Conservation (phyloP, 2,113 vertebrate species). For the Crotalus tigris region DNA sequence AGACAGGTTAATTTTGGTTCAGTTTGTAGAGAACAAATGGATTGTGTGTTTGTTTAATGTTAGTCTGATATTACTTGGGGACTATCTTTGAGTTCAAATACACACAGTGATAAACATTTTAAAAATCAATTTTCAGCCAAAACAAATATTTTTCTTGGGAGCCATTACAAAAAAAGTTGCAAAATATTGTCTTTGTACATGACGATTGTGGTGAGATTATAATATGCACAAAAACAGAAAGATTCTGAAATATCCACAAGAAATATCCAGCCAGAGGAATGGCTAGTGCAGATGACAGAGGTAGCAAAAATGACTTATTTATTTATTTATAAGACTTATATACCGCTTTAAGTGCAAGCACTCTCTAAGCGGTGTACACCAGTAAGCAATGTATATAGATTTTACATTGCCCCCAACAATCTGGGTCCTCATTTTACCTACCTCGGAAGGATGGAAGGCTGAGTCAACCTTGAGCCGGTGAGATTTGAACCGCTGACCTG, state of each 20-base stretch:
- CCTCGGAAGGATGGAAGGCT: no score
- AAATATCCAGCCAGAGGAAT: neutral
- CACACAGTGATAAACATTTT: neutral
- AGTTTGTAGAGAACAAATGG: neutral
- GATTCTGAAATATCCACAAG: neutral
- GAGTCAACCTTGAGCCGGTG: no score
- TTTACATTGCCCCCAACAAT: no score
- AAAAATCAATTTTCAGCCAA: neutral
- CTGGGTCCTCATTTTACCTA: no score
- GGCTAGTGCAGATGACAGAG: neutral
- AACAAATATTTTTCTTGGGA: neutral
- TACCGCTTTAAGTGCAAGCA: no score
- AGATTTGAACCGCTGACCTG: no score
- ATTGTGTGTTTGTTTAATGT: neutral
- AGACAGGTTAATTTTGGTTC: neutral
- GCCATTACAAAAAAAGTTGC: neutral
- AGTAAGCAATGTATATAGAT: no score
- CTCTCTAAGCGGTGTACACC: no score
- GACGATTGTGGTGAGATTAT: neutral
- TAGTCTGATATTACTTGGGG: neutral
- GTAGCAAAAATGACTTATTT: neutral
- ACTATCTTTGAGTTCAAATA: neutral
- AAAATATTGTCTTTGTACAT: neutral
- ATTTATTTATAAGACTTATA: no score
- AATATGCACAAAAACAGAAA: neutral